Evolutionary conservation across 1,140 invertebrate genomes (phyloP).

Genomic region (Trypoxylus dichotomus): DNA sequence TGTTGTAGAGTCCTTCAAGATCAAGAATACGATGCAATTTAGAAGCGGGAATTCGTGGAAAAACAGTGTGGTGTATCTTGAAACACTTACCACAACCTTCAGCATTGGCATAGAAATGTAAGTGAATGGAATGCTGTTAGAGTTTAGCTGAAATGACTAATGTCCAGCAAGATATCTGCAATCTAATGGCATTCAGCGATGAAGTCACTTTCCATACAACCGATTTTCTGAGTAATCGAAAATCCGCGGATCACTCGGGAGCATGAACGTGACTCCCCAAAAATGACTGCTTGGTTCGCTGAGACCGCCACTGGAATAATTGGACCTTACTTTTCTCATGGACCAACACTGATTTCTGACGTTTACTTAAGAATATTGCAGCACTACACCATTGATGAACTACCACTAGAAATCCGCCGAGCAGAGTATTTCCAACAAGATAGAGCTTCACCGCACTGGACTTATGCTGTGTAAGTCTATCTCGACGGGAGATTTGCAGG

Average conservation of each 20-base stretch:
- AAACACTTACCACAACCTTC: not conserved
- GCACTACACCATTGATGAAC: not conserved
- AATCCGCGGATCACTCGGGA: not conserved
- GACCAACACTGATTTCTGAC: not conserved
- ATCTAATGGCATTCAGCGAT: constrained; percentile 24
- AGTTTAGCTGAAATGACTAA: not conserved
- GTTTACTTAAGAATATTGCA: constrained; percentile 4
- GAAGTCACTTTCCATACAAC: constrained; percentile 28
- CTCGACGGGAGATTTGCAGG: not conserved
- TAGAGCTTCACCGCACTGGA: not conserved
- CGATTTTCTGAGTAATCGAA: too few relatives aligned
- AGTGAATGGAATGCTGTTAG: not conserved
- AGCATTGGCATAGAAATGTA: not conserved
- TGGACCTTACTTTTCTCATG: constrained; percentile 7
- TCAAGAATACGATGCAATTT: not conserved
- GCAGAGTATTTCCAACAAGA: constrained; percentile 20
- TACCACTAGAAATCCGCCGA: not conserved
- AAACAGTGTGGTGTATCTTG: not conserved
- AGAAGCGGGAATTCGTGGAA: not conserved
- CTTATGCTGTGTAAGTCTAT: not conserved
- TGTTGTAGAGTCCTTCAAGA: not conserved
- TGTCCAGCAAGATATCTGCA: not conserved
- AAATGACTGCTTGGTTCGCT: constrained; percentile 21
- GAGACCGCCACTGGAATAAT: not conserved
- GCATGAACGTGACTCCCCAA: constrained; percentile 29